Evolutionary conservation across 2,797 vertebrate species (phyloP), one percentile per base, ranked within the genome.

Genomic region (Gymnoscopelus microlampas): DNA sequence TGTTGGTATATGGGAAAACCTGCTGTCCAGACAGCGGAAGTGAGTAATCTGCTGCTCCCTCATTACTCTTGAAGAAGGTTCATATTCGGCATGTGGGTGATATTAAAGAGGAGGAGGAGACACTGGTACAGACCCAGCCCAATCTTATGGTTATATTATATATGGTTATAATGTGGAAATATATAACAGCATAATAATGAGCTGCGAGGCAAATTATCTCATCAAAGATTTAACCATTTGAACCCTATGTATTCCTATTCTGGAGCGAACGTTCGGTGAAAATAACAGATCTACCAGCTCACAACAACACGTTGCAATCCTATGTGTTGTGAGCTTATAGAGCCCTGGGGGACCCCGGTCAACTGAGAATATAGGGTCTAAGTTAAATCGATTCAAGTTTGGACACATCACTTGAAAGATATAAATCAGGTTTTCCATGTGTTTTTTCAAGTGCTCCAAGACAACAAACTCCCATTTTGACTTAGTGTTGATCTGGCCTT

Each of bases 21-120:
- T 86, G 85, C 78, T 74, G 87, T 77, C 89, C 90, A 89, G 85
- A 87, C 88, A 81, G 78, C 66, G 77, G 87, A 89, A 87, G 84
- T 74, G 76, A 87, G 79, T 82, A 74, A 80, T 85, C 78, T 76
- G 77, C 77, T 76, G 77, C 82, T 79, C 77, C 75, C 76, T 78
- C 68, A 68, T 91, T 86, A 89, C 66, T 67, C 82, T 71, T 80
- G 57, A 87, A 84, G 59, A 60, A 83, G 80, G 79, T 77, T 91
- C 87, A 88, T 84, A 82, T 89, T 10, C 8, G 85, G 88, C 48
- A 75, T 83, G 88, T 88, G 90, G 88, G 91, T 84, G 88, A 91
- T 78, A 77, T 76, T 79, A 77, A 85, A 87, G 77, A 71, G 77
- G 81, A 88, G 83, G 83, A 87, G 72, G 78, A 77, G 79, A 79